phyloP scores from a whole-genome alignment of 2,888 invertebrate species.

The Creontiades dilutus region DNA sequence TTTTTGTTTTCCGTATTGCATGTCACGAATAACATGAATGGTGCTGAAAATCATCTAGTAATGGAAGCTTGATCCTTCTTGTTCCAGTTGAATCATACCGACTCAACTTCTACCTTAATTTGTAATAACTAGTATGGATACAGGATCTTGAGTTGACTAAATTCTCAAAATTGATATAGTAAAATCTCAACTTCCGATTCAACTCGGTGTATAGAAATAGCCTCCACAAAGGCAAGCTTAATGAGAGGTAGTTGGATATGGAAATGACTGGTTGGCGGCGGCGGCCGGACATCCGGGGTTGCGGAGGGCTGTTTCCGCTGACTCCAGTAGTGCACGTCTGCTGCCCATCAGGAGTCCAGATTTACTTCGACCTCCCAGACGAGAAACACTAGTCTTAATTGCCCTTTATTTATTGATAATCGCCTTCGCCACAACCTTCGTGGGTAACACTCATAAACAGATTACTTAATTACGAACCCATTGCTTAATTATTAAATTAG shows the following conservation, averaged over 20 bases:
- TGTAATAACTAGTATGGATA: too few species aligned
- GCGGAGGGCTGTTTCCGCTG: slow-evolving; percentile 67
- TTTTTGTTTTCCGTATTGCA: too few species aligned
- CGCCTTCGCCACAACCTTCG: neutral
- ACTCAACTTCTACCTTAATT: too few species aligned
- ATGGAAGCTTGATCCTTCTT: too few species aligned
- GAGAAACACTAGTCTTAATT: neutral
- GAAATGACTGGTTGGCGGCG: slow-evolving; percentile 69
- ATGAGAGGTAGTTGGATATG: slow-evolving; percentile 69
- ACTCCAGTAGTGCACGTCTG: slow-evolving; percentile 69
- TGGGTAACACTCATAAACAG: too few species aligned
- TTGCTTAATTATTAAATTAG: too few species aligned
- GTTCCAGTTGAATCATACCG: too few species aligned
- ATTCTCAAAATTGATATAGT: too few species aligned
- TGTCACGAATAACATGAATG: too few species aligned
- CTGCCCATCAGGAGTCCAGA: slow-evolving; percentile 4
- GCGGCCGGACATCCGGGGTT: slow-evolving; percentile 68
- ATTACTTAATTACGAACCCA: too few species aligned
- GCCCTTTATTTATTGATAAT: neutral
- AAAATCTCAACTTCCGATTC: neutral
- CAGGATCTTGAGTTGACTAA: too few species aligned
- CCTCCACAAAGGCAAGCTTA: slow-evolving; percentile 62
- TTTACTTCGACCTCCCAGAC: slow-evolving; percentile 1
- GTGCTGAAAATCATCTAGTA: too few species aligned
- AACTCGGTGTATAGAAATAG: slow-evolving; percentile 29